Evolutionary conservation across 2,888 invertebrate species (phyloP), one percentile per base, ranked within the genome.

Genomic region (Euzophera pinguis): DNA sequence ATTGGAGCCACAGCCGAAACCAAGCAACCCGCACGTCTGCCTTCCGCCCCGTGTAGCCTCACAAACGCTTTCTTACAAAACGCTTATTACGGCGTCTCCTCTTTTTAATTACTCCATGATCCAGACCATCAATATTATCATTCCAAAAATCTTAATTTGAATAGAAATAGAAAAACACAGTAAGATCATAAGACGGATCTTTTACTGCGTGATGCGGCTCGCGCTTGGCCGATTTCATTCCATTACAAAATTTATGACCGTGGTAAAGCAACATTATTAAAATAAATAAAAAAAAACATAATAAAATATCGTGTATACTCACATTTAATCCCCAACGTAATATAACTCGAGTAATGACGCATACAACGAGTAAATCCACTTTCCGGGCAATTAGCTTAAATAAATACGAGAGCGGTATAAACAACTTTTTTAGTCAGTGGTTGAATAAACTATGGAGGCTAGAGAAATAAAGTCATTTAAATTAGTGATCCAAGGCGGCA

Each of bases 361-460:
- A 35, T 43, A 37, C 43, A 35, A 22, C 22, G 51, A 43, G 42
- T 51, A 35, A 43, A 51, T 51, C 43, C 35, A 43, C 43, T 51
- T 51, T 51, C 35, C 34, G 35, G 27, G 37, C 43, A 51, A 51
- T 51, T 51, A 43, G 35, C 51, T 27, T 27, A 51, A 51, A 51
- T 43, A 51, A 51, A 37, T 51, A 51, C 43, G 34, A 35, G 13
- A 43, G 43, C 22, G 37, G 13, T 12, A 51, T 51, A 51, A 43
- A 51, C 43, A 51, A 51, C 51, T 51, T 51, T 51, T 51, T 49
- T 34, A 45, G 14, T 45, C 32, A 16, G 39, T 9, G 39, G 39
- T 39, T 16, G 39, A 6, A 6, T 2, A 7, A 32, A 39, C 14
- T 14, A 13, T 16, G 9, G 39, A 39, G 9, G 6, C 1, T 16